Conservation (phyloP, 2,113 vertebrate species). For the Pygoscelis antarcticus region DNA sequence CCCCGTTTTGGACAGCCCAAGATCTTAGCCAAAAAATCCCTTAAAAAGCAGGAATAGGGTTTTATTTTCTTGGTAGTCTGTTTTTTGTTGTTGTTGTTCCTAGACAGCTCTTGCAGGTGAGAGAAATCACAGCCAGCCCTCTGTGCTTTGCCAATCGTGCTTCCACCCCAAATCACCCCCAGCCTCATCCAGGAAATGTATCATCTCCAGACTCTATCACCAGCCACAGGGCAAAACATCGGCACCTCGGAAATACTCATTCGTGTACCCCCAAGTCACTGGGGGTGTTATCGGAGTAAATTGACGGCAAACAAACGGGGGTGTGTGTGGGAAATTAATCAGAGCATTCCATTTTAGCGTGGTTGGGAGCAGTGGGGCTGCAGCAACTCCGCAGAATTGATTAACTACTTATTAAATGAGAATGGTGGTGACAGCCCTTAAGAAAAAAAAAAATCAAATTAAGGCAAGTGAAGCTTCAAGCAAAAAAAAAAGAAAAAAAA, state of each 20-base stretch:
- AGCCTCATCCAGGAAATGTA: background rate
- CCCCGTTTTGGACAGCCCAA: background rate
- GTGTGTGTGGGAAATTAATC: background rate
- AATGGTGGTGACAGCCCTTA: constrained; percentile 19
- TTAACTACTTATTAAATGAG: constrained; percentile 69
- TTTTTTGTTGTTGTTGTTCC: background rate
- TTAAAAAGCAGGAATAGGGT: background rate
- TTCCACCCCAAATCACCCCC: background rate
- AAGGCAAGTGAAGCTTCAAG: constrained; percentile 7
- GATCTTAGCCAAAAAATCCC: background rate
- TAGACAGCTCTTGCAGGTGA: background rate
- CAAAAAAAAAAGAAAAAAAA: background rate
- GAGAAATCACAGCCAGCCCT: background rate
- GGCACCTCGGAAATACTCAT: background rate
- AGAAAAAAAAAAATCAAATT: constrained; percentile 50
- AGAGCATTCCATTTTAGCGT: constrained; percentile 14
- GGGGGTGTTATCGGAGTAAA: background rate
- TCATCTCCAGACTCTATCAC: constrained; percentile 17
- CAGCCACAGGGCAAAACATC: constrained; percentile 5
- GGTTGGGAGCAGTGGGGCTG: constrained; percentile 33
- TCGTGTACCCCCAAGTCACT: background rate
- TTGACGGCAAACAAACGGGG: background rate
- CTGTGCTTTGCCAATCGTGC: accelerated
- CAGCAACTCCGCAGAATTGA: background rate
- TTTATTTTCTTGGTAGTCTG: background rate